These are phyloP conservation scores for Barnardius zonarius DNA, from an alignment of 2,113 vertebrate genomes.

Conservation along the genomic window DNA sequence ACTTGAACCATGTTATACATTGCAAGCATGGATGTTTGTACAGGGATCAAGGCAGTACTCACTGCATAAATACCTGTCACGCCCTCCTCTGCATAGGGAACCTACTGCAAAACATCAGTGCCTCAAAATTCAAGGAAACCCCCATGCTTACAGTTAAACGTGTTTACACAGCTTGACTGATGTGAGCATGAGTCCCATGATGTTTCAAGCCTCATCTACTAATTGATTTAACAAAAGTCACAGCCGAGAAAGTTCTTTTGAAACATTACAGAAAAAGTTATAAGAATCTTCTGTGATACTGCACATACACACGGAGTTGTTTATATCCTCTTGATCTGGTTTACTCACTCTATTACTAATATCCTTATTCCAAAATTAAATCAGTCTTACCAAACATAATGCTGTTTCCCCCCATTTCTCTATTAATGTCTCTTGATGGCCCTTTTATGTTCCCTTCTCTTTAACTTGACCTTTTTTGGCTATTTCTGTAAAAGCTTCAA, in stretches of 20 bases:
- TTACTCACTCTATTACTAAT: neutral
- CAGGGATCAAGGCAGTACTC: neutral
- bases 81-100: neutral
- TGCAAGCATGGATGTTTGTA: neutral
- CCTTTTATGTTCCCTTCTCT: neutral
- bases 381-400: neutral
- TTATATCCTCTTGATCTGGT: neutral
- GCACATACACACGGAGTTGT: neutral
- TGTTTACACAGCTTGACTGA: neutral
- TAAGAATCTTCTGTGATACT: neutral
- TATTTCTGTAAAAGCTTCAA: constrained; percentile 16
- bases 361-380: constrained; percentile 35
- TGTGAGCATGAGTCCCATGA: neutral
- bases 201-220: neutral
- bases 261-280: neutral
- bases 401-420: neutral
- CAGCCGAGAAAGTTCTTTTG: neutral
- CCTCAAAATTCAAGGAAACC: neutral
- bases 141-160: neutral
- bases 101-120: neutral
- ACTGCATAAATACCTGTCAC: neutral
- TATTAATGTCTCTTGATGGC: neutral
- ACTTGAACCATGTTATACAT: neutral
- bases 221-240: neutral
- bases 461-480: neutral